These are phyloP conservation scores for Corythoichthys haematopterus DNA, from an alignment of 2,113 vertebrate species.

Conservation along the genomic window DNA sequence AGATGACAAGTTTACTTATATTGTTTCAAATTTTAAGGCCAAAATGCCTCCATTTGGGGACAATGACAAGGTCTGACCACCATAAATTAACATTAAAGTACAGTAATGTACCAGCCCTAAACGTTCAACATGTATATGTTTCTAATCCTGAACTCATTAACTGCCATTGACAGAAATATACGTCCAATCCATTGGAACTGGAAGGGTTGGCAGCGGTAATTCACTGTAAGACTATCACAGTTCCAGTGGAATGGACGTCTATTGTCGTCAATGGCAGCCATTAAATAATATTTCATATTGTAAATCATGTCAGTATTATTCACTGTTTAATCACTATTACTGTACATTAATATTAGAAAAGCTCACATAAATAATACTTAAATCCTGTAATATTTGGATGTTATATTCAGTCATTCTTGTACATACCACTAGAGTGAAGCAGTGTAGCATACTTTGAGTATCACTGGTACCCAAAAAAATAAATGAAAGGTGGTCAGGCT, in stretches of 20 bases:
- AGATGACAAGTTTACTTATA: too few relatives aligned
- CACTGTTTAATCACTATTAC: neutral
- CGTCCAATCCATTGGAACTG: too few relatives aligned
- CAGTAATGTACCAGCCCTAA: neutral
- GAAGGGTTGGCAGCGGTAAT: too few relatives aligned
- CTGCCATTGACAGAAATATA: too few relatives aligned
- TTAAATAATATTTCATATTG: neutral
- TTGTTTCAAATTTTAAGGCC: too few relatives aligned
- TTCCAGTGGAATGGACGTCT: too few relatives aligned
- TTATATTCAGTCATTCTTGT: neutral
- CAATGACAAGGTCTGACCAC: neutral
- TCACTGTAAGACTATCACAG: too few relatives aligned
- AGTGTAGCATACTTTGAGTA: neutral
- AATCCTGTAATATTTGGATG: neutral
- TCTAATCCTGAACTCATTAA: neutral
- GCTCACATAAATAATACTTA: neutral
- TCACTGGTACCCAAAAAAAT: conserved; percentile 2
- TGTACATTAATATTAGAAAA: neutral
- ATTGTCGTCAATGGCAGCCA: too few relatives aligned
- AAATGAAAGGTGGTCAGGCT: conserved; percentile 66
- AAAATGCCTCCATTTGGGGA: too few relatives aligned
- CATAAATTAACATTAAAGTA: neutral
- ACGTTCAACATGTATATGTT: neutral
- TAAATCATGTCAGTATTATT: neutral
- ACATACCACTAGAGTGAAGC: neutral